These are phyloP conservation scores for Aphrophora alni DNA, from an alignment of 2,888 invertebrate species.

Conservation along the genomic window DNA sequence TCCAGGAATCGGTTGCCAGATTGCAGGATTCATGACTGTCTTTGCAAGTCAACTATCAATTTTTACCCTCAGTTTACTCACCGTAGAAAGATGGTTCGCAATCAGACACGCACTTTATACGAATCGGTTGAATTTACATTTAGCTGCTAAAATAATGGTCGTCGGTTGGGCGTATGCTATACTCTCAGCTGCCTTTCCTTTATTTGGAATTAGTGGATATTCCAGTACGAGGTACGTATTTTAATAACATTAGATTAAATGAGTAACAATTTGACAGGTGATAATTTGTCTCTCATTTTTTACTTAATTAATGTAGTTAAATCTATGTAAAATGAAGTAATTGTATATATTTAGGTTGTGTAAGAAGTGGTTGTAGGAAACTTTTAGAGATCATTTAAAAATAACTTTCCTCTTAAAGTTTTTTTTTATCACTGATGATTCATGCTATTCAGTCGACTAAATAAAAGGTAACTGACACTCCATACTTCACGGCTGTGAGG, in stretches of 20 bases:
- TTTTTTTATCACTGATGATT: too few relatives aligned
- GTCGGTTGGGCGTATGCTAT: slow-evolving; percentile 81
- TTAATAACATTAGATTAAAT: not conserved
- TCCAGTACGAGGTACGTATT: slow-evolving; percentile 74
- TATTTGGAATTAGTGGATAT: slow-evolving; percentile 85
- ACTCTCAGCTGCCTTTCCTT: slow-evolving; percentile 77
- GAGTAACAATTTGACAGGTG: not conserved
- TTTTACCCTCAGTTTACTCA: slow-evolving; percentile 84
- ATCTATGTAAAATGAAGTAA: too few relatives aligned
- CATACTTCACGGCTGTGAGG: too few relatives aligned
- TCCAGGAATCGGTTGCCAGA: slow-evolving; percentile 77
- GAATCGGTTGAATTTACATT: slow-evolving; percentile 75
- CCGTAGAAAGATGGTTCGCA: slow-evolving; percentile 84
- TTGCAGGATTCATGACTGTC: slow-evolving; percentile 87
- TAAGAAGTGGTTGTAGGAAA: too few relatives aligned
- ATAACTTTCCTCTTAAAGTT: too few relatives aligned
- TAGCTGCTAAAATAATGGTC: slow-evolving; percentile 78
- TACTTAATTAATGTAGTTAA: too few relatives aligned
- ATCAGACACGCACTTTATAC: slow-evolving; percentile 84
- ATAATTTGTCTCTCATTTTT: too few relatives aligned
- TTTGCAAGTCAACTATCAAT: slow-evolving; percentile 88
- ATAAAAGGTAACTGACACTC: too few relatives aligned
- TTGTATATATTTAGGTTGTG: too few relatives aligned
- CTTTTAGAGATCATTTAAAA: too few relatives aligned
- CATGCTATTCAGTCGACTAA: too few relatives aligned